Evolutionary conservation across 2,113 vertebrate genomes (phyloP).

Genomic region (Meles meles): DNA sequence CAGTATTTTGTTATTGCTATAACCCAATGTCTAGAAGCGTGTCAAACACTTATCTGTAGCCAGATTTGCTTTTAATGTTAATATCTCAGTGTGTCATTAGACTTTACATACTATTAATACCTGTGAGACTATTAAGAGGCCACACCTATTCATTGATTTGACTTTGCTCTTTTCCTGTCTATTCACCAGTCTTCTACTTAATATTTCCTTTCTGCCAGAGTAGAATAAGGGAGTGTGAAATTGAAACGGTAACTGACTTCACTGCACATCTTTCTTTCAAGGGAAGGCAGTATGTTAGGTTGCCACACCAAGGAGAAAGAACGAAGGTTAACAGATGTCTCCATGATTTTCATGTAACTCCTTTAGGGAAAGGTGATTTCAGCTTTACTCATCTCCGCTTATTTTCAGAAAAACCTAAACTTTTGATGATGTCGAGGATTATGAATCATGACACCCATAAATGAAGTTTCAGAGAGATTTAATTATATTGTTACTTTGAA

Average conservation of each 20-base stretch:
- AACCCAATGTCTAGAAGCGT: not conserved
- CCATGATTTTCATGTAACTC: constrained; percentile 10
- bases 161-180: not conserved
- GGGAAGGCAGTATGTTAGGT: not conserved
- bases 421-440: constrained; percentile 25
- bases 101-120: not conserved
- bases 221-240: not conserved
- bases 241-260: not conserved
- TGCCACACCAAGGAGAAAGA: not conserved
- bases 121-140: not conserved
- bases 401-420: constrained; percentile 45
- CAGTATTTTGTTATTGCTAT: not conserved
- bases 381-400: not conserved
- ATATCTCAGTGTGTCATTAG: not conserved
- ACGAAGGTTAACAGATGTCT: not conserved
- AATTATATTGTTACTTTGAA: constrained; percentile 67
- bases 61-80: not conserved
- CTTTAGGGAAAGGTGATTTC: not conserved
- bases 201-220: not conserved
- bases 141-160: not conserved
- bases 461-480: constrained; percentile 35
- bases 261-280: not conserved
- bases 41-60: not conserved
- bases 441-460: constrained; percentile 35
- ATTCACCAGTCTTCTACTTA: not conserved